Evolutionary conservation across 2,113 vertebrate species (phyloP), one percentile per base, ranked within the genome.

Genomic region (Centropus unirufus): DNA sequence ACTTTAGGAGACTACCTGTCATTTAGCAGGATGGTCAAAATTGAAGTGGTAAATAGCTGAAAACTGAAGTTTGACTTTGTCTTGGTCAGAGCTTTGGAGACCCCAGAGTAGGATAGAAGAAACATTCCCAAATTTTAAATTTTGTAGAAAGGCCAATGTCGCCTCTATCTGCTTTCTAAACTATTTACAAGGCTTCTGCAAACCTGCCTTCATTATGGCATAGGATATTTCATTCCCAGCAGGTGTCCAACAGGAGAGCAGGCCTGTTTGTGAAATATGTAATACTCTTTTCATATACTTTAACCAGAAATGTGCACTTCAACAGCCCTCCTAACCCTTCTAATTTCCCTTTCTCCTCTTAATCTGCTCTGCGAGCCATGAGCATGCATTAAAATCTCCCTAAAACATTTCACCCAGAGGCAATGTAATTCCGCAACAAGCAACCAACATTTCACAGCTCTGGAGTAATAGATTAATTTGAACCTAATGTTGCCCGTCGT

Each of bases 401-500:
- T 98, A 98, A 98, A 98, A 98, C 98, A 98, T 97, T 97, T 98
- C 97, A 97, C 97, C 98, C 98, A 97, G 94, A 98, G 98, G 98
- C 98, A 92, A 98, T 98, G 98, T 98, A 98, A 98, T 98, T 98
- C 98, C 80, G 92, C 98, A 98, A 98, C 98, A 98, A 98, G 98
- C 98, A 98, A 98, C 97, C 97, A 96, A 98, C 98, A 98, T 98
- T 98, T 98, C 98, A 98, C 98, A 98, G 98, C 98, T 98, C 98
- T 97, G 97, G 95, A 98, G 98, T 98, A 98, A 98, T 97, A 98
- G 98, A 98, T 98, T 98, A 98, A 98, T 98, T 98, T 98, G 98
- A 98, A 98, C 98, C 98, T 97, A 98, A 98, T 98, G 98, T 98
- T 98, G 98, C 97, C 95, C 94, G 95, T 97, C 97, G 97, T 98